Evolutionary conservation across 2,888 invertebrate genomes (phyloP), one percentile per base, ranked within the genome.

Genomic region (Acrocyrtus sp.): DNA sequence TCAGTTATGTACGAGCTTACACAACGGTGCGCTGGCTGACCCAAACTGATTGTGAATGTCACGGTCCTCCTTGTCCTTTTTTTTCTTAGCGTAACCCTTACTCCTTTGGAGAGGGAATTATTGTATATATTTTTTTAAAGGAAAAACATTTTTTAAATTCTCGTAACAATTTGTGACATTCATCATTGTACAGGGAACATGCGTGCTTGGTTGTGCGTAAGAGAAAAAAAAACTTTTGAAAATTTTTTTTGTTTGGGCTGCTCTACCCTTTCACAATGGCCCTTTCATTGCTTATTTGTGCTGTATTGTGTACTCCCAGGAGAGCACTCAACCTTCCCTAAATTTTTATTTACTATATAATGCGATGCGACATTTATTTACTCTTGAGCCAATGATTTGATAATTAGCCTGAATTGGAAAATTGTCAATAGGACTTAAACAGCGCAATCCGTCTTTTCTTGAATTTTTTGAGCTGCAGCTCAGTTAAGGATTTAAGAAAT

Each of bases 161-260:
- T 22, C 21, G 17, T 68, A 51, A 53, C 27, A 51, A 53, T 47
- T 29, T 68, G 53, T 60, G 67, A 53, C 67, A 60, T 68, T 60
- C 27, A 60, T 58, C 48, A n/a, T 48, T 19, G 57, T 57, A 19
- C 19, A 24, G 6, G 39, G 21, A 45, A 45, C 43, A 63, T 39
- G 41, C 34, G n/a, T 27, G 10, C 29, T 24, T 58, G 41, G 5
- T 24, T 19, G 53, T 53, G 3, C n/a, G 27, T 24, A 24, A 56
- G 22, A 27, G n/a, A 12, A 34, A n/a, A n/a, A n/a, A n/a, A n/a
- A n/a, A n/a, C n/a, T n/a, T n/a, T n/a, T n/a, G n/a, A 62, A 43
- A 27, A 39, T 26, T 63, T 53, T 51, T n/a, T 24, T 29, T 45
- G 15, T 45, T 19, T 43, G 58, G n/a, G 34, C 5, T 17, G 41